phyloP scores from a whole-genome alignment of 2,113 vertebrate genomes.

The Pandion haliaetus region DNA sequence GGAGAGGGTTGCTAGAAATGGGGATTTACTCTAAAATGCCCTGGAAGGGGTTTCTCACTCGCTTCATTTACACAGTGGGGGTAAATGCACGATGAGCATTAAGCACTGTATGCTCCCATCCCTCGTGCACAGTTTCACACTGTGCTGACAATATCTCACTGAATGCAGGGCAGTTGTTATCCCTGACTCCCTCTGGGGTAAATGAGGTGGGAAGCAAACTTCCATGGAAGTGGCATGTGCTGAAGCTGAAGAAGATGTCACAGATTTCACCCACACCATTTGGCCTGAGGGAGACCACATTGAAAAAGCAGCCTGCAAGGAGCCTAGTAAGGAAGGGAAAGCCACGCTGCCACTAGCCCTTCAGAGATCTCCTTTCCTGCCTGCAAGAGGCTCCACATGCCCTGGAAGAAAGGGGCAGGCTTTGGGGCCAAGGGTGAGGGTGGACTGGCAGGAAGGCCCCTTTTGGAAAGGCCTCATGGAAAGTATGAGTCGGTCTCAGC shows the following conservation, averaged over 20 bases:
- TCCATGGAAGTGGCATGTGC: accelerated
- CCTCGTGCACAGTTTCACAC: not conserved
- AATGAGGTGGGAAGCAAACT: not conserved
- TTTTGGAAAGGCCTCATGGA: not conserved
- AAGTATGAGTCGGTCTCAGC: not conserved
- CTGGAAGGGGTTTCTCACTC: not conserved
- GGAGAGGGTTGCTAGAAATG: not conserved
- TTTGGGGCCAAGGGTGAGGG: not conserved
- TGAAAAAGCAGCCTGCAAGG: not conserved
- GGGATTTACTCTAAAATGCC: not conserved
- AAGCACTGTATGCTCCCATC: not conserved
- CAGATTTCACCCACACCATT: accelerated
- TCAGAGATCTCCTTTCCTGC: not conserved
- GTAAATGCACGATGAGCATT: not conserved
- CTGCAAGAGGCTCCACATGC: accelerated
- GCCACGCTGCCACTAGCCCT: not conserved
- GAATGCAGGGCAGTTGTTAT: not conserved
- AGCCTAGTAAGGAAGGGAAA: not conserved
- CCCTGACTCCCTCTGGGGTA: accelerated
- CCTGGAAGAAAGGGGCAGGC: not conserved
- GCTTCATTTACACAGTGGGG: accelerated
- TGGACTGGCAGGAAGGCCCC: not conserved
- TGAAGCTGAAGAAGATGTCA: not conserved
- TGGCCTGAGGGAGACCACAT: not conserved
- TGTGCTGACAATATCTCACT: not conserved